Evolutionary conservation across 2,113 vertebrate genomes (phyloP).

Genomic region (Carassius carassius): DNA sequence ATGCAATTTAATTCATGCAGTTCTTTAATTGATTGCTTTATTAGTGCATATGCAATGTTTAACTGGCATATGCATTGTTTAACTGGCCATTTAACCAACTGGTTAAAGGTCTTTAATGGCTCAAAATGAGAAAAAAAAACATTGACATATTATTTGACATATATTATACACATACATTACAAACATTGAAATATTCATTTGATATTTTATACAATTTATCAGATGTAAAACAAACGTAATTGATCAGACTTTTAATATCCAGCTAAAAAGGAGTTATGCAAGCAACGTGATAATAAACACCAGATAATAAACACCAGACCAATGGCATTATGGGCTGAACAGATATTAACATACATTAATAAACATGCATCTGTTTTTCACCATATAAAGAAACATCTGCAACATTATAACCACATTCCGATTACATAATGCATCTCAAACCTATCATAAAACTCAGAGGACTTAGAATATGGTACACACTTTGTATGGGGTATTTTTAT

Average conservation of each 20-base stretch:
- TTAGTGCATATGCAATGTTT: not conserved
- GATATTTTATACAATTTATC: not conserved
- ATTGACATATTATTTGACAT: conserved; percentile 7
- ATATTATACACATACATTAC: no score
- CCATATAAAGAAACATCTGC: conserved; percentile 14
- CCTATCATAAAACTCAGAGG: not conserved
- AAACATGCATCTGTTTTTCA: conserved; percentile 13
- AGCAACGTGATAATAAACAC: not conserved
- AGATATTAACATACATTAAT: not conserved
- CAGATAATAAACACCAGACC: conserved; percentile 10
- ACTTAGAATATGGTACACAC: not conserved
- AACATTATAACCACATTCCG: conserved; percentile 11
- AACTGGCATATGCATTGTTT: not conserved
- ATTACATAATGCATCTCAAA: conserved; percentile 3
- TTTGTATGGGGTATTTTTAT: not conserved
- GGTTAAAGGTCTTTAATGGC: not conserved
- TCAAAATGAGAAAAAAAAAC: conserved; percentile 2
- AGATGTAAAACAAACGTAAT: not conserved
- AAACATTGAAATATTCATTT: no score
- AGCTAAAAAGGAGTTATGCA: not conserved
- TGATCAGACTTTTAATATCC: not conserved
- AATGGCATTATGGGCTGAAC: not conserved
- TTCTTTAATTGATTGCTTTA: not conserved
- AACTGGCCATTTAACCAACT: no score
- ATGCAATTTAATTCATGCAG: not conserved